Base-by-base conservation (phyloP, 2,797 vertebrate genomes). In the Ataeniobius toweri region DNA sequence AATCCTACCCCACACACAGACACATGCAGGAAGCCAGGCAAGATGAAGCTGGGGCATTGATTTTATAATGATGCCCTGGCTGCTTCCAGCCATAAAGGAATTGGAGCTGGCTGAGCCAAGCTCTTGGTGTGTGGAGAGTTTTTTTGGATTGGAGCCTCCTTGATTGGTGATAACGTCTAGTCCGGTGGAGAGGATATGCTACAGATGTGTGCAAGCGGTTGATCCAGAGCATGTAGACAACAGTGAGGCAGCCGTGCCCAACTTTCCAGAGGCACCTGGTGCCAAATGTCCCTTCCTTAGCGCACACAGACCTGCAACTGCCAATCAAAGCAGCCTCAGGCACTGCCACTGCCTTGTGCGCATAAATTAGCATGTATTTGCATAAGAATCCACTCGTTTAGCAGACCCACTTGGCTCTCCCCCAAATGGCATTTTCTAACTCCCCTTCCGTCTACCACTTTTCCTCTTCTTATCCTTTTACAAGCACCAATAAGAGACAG, bases 361-460 rank as follows among this genome's bases (percentile, higher is more conserved):
- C 94, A 95, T 96, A 95, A 94, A 96, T 96, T 96, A 94, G 94
- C 95, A 96, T 96, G 84, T 78, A 95, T 96, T 96, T 95, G 94
- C 96, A 96, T 96, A 94, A 92, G 90, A 94, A 95, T 94, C 87
- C 91, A 86, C 93, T 93, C 92, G 89, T 95, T 96, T 95, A 94
- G 93, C 92, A 92, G 89, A 89, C 91, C 92, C 92, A 93, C 95
- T 95, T 93, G 94, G 93, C 92, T 93, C 90, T 90, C 88, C 90
- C 90, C 92, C 91, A 94, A 95, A 95, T 95, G 94, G 92, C 92
- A 95, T 96, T 95, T 95, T 92, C 90, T 90, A 85, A 58, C 84
- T 85, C 81, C 86, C 89, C 88, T 83, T 81, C 81, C 84, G 84
- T 87, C 85, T 87, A 89, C 89, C 88, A 91, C 89, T 90, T 92